These are phyloP conservation scores for Dinocampus coccinellae DNA, from an alignment of 2,888 invertebrate genomes.

Conservation along the genomic window DNA sequence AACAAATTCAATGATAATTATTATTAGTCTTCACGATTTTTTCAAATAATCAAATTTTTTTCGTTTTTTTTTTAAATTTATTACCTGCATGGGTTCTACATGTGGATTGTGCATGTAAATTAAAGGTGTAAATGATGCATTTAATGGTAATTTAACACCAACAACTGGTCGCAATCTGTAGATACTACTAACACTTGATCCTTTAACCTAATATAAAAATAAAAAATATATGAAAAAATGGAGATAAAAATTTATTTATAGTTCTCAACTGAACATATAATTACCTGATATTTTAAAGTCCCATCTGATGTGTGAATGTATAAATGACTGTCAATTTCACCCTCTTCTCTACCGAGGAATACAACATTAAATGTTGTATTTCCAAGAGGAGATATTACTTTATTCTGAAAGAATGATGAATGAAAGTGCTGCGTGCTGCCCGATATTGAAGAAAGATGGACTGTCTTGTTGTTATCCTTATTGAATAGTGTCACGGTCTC, in stretches of 20 bases:
- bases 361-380: slow-evolving; percentile 97
- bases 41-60: slow-evolving; percentile 10
- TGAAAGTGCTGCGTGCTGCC: slow-evolving; percentile 96
- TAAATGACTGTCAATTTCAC: slow-evolving; percentile 87
- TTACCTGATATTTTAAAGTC: slow-evolving; percentile 87
- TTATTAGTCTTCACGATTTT: neutral
- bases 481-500: slow-evolving; percentile 90
- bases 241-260: slow-evolving; percentile 26
- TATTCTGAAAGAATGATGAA: slow-evolving; percentile 96
- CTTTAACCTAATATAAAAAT: slow-evolving; percentile 76
- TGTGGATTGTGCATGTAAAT: slow-evolving; percentile 97
- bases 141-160: slow-evolving; percentile 90
- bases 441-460: slow-evolving; percentile 94
- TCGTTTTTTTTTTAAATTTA: slow-evolving; percentile 16
- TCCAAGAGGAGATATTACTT: slow-evolving; percentile 91
- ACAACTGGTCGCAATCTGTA: slow-evolving; percentile 93
- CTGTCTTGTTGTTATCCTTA: slow-evolving; percentile 85
- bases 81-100: slow-evolving; percentile 85
- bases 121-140: slow-evolving; percentile 89
- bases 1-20: slow-evolving; percentile 20
- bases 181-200: slow-evolving; percentile 89
- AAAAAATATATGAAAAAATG: too few relatives aligned
- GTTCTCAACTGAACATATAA: slow-evolving; percentile 27
- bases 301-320: slow-evolving; percentile 96
- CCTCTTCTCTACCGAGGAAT: slow-evolving; percentile 93